phyloP scores from a whole-genome alignment of 2,888 invertebrate genomes.

The Xestobium rufovillosum region DNA sequence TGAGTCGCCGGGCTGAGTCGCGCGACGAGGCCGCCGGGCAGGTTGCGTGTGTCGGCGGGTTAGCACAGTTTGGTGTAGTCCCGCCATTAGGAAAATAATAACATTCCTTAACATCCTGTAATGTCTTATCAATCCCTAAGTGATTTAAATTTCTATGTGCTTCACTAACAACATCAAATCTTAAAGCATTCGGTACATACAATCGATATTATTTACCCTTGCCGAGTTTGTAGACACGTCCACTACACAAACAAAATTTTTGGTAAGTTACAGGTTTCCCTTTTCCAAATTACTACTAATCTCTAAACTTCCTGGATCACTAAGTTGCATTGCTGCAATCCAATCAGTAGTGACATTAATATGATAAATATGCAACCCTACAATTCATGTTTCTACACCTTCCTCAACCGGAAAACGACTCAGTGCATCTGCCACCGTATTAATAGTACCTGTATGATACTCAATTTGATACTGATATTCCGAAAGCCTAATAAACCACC shows the following conservation, averaged over 20 bases:
- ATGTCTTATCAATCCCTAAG: too few species aligned
- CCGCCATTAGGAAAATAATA: slow-evolving; percentile 24
- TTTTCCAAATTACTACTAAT: slow-evolving; percentile 17
- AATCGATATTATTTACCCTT: slow-evolving; percentile 5
- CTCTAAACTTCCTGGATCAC: slow-evolving; percentile 3
- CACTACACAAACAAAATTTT: slow-evolving; percentile 18
- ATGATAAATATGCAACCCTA: too few species aligned
- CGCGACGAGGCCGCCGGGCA: too few species aligned
- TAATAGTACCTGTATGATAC: slow-evolving; percentile 20
- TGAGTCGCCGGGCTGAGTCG: too few species aligned
- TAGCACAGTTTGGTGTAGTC: too few species aligned
- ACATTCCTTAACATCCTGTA: slow-evolving; percentile 14
- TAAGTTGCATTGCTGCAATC: slow-evolving; percentile 14
- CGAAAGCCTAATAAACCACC: slow-evolving; percentile 16
- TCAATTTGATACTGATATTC: slow-evolving; percentile 22
- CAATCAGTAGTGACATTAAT: slow-evolving; percentile 20
- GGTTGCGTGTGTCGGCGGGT: too few species aligned
- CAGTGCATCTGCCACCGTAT: slow-evolving; percentile 18
- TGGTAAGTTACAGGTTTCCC: slow-evolving; percentile 17
- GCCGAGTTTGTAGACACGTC: slow-evolving; percentile 18
- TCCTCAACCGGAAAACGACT: slow-evolving; percentile 23
- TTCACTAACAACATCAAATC: too few species aligned
- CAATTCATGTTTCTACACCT: too few species aligned
- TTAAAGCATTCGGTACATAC: slow-evolving; percentile 15
- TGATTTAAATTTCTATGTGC: too few species aligned